A percentile compares a stretch with the other conserved stretches of the same genome.
These are phyloP conservation scores for Zelostemma sp. DNA, from an alignment of 1,140 invertebrate genomes.

Conservation along the genomic window DNA sequence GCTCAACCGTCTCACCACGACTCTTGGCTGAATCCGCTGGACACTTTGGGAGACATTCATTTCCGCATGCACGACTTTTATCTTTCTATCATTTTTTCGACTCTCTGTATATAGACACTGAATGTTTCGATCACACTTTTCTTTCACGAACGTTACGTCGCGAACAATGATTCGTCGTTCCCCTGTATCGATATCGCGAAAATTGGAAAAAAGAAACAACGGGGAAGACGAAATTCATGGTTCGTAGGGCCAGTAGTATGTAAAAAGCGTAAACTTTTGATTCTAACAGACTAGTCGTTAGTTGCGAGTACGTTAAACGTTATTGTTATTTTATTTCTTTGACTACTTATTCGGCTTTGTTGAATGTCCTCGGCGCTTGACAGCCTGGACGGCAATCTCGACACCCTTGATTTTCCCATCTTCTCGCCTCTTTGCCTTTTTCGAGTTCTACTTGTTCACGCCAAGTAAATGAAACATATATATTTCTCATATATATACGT, in stretches of 20 bases:
- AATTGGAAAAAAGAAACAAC: no score
- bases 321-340: constrained; percentile 47
- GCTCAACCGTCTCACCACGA: constrained; percentile 55
- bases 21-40: constrained; percentile 57
- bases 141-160: constrained; percentile 23
- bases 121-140: constrained; percentile 37
- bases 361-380: constrained; percentile 56
- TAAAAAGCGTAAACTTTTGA: constrained; percentile 59
- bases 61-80: constrained; percentile 51
- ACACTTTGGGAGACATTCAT: constrained; percentile 55
- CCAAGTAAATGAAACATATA: constrained; percentile 53
- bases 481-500: constrained; percentile 44
- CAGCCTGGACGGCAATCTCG: constrained; percentile 53
- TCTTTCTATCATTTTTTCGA: constrained; percentile 36
- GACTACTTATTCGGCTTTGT: constrained; percentile 53
- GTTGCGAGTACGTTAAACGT: constrained; percentile 62
- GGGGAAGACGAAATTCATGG: constrained; percentile 28
- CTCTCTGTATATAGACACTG: constrained; percentile 37
- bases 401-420: constrained; percentile 51
- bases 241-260: constrained; percentile 58
- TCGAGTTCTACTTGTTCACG: constrained; percentile 62
- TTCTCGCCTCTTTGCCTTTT: constrained; percentile 52
- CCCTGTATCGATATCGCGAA: background rate
- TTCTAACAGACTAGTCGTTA: constrained; percentile 62
- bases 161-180: constrained; percentile 25